phyloP scores from a whole-genome alignment of 2,113 vertebrate genomes.

The Pelusios castaneus region DNA sequence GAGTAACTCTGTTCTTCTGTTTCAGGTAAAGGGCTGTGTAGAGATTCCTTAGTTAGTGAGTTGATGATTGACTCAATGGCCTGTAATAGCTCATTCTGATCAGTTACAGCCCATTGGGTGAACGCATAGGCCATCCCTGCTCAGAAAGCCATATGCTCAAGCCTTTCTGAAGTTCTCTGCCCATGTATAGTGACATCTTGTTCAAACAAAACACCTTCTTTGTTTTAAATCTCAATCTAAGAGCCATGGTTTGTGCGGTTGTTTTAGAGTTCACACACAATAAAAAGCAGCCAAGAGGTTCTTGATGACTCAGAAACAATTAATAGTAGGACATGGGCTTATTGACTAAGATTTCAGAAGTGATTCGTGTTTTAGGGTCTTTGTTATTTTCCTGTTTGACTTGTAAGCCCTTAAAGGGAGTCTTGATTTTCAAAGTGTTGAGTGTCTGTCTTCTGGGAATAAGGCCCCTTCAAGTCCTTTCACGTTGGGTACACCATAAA shows the following conservation, averaged over 20 bases:
- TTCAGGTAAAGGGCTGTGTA: neutral
- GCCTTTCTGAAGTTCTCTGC: neutral
- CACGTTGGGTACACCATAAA: neutral
- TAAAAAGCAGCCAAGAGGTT: neutral
- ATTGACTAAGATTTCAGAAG: rapidly evolving
- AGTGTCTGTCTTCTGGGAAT: neutral
- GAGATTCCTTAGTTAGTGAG: neutral
- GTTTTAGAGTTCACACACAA: neutral
- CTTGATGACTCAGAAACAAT: rapidly evolving
- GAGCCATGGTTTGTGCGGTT: neutral
- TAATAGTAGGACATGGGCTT: rapidly evolving
- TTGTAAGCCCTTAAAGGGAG: neutral
- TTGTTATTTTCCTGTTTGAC: neutral
- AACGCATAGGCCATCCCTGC: neutral
- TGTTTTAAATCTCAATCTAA: rapidly evolving
- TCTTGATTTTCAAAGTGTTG: neutral
- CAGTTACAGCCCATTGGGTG: neutral
- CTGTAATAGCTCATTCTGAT: neutral
- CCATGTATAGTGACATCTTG: neutral
- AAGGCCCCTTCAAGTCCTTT: neutral
- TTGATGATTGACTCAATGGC: neutral
- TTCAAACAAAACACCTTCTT: neutral
- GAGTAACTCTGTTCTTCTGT: neutral
- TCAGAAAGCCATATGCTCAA: neutral
- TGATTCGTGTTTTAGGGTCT: neutral